Base-by-base conservation (phyloP, 2,888 invertebrate species). In the Stenolophus ochropezus region DNA sequence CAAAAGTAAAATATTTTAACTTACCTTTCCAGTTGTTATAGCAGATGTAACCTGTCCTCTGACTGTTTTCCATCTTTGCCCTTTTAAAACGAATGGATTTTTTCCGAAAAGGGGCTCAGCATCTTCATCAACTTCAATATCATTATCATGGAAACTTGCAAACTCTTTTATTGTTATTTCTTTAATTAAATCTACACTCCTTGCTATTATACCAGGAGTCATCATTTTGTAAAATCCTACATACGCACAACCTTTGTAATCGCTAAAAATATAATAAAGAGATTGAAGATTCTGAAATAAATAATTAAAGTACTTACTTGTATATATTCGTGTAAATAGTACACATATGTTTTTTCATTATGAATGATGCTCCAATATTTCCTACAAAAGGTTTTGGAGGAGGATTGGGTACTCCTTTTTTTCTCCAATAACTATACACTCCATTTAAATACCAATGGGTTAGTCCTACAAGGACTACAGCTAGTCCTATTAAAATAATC, bases 11-110 rank as follows among this genome's bases (percentile, higher is more conserved):
- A 1, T 8, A 33, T 33, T 33, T 33, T 20, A 79, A 18, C 14
- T 33, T 87, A 91, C 90, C 82, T 91, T 90, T 49, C 89, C 89
- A 11, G 87, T 86, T 0, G 91, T 91, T 25, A 92, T 89, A 1
- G 90, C 90, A 0, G 91, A 88, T 1, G 91, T 90, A 14, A 92
- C 83, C 83, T 90, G 90, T 0, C 87, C 86, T 4, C 92, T 87
- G 0, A 89, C 85, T 0, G 87, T 86, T 82, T 91, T 91, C 92
- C 92, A 91, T 83, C 89, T 86, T 11, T 89, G 87, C 0, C 91
- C 90, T 8, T 87, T 88, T 20, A 91, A 83, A 0, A 87, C 82
- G 83, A 92, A 91, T 0, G 91, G 90, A 87, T 91, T 90, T 65
- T 89, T 88, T 1, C 88, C 88, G 4, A 90, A 85, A 3, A 92